Percentiles rank a stretch among this genome's conserved stretches.
Conservation (phyloP, 2,888 invertebrate species). For the Apamea epomidion region DNA sequence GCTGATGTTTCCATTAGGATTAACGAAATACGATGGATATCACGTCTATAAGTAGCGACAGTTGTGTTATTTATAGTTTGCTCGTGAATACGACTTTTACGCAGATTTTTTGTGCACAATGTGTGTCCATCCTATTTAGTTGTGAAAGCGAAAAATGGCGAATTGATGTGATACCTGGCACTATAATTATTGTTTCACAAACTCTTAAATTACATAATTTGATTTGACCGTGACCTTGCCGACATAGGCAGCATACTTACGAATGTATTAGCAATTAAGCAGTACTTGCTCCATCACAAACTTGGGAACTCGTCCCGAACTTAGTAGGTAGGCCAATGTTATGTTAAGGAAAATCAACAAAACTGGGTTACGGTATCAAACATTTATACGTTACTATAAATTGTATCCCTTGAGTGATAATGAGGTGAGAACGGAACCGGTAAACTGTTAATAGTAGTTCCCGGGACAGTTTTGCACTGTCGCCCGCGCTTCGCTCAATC, state of each 20-base stretch:
- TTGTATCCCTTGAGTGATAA: constrained; percentile 18
- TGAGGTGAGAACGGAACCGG: constrained; percentile 19
- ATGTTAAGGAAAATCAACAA: constrained; percentile 43
- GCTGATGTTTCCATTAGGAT: no score
- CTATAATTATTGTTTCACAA: not conserved
- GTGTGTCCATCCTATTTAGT: not conserved
- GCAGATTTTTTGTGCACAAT: not conserved
- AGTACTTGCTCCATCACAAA: constrained; percentile 36
- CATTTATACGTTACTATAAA: constrained; percentile 20
- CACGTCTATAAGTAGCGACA: no score
- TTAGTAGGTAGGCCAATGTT: constrained; percentile 46
- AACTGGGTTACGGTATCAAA: constrained; percentile 14
- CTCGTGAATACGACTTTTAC: not conserved
- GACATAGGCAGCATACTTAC: no score
- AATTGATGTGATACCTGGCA: not conserved
- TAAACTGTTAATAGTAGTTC: constrained; percentile 39
- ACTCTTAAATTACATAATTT: not conserved
- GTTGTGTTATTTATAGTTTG: not conserved
- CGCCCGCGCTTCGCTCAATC: constrained; percentile 72
- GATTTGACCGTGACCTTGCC: not conserved
- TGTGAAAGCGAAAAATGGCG: not conserved
- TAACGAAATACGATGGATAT: no score
- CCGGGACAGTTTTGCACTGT: constrained; percentile 70
- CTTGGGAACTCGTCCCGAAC: constrained; percentile 32
- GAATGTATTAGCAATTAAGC: not conserved